Evolutionary conservation across 2,797 vertebrate species (phyloP), one percentile per base, ranked within the genome.

Genomic region (Podarcis lilfordi): DNA sequence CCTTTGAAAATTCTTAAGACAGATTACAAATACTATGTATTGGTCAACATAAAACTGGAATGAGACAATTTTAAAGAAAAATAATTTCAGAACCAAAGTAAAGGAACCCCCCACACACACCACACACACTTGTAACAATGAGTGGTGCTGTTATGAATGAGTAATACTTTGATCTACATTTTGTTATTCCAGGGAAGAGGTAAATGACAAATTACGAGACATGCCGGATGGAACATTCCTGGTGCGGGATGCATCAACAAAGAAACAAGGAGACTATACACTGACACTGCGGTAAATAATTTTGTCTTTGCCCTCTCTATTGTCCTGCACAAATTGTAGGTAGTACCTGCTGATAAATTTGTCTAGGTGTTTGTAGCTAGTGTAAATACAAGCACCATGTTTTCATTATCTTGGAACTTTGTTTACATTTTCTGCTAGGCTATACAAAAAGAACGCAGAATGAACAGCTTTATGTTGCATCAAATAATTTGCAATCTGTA

Each of bases 151-250:
- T 0, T 78, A 72, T 64, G 75, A 80, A 69, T 78, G 32, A 35
- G 83, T 61, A n/a, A 50, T 88, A 15, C 0, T 5, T 89, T 88
- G 8, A 84, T 90, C 66, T 82, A 75, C 0, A 66, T 91, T 80
- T 91, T 43, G 85, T 68, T 94, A 86, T 94, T 92, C 21, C 92
- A 99, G 98, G 97, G 98, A 99, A 95, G 98, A 99, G 93, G 98
- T 99, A 93, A 99, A 98, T 74, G 98, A 99, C 91, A 98, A 99
- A 94, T 97, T 99, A 93, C 97, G 98, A 95, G 98, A 99, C 96
- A 98, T 98, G 98, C 98, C 98, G 2, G 99, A 99, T 68, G 99
- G 99, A 89, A 99, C 98, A 8, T 99, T 99, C 95, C 96, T 99
- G 96, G 98, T 99, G 40, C 98, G 98, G 6, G 98, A 99, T 61